Percentiles rank a stretch among this genome's conserved stretches.
Evolutionary conservation across 2,797 vertebrate genomes (phyloP).

Genomic region (Pseudopleuronectes americanus): DNA sequence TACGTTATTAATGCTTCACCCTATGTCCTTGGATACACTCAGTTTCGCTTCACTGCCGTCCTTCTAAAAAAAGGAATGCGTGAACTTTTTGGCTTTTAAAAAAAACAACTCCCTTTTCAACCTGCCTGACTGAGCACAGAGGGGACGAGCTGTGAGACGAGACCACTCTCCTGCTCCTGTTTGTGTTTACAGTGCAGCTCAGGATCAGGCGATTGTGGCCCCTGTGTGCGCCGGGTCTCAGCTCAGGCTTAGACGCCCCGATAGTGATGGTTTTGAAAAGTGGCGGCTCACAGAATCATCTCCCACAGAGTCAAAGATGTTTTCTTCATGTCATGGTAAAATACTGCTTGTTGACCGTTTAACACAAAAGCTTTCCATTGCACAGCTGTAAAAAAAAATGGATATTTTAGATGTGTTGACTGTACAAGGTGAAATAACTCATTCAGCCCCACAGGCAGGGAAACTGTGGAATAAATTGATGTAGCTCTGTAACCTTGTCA

Average conservation of each 20-base stretch:
- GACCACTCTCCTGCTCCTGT: conserved; percentile 44
- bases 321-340: too few relatives aligned
- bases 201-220: too few relatives aligned
- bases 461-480: not conserved
- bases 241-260: conserved; percentile 31
- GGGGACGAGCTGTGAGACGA: conserved; percentile 30
- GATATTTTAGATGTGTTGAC: not conserved
- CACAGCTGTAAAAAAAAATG: too few relatives aligned
- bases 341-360: too few relatives aligned
- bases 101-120: conserved; percentile 28
- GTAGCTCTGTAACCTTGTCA: not conserved
- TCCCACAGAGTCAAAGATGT: too few relatives aligned
- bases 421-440: conserved; percentile 10
- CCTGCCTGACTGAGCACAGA: conserved; percentile 31
- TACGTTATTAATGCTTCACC: conserved; percentile 13
- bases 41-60: conserved; percentile 17
- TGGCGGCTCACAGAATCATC: too few relatives aligned
- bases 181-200: conserved; percentile 51
- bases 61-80: conserved; percentile 33
- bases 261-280: conserved; percentile 4
- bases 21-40: not conserved
- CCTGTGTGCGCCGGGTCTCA: conserved; percentile 10
- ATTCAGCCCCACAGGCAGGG: not conserved
- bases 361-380: conserved; percentile 13
- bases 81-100: conserved; percentile 40